phyloP scores from a whole-genome alignment of 1,140 invertebrate genomes.

The Drosophila navojoa region DNA sequence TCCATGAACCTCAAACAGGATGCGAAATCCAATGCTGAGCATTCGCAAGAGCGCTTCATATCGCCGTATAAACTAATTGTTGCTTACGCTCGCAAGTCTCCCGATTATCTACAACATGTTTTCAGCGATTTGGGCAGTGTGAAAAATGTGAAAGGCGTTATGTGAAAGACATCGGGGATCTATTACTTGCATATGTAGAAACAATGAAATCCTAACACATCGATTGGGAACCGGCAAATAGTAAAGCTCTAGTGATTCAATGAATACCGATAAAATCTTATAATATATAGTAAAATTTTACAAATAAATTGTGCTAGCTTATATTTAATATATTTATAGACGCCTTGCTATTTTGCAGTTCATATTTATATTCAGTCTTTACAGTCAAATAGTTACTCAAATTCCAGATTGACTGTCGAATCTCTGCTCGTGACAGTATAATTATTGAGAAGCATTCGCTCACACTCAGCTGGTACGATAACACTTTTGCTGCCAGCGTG shows the following conservation, averaged over 20 bases:
- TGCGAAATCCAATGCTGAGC: slow-evolving; percentile 46
- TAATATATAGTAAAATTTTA: no score
- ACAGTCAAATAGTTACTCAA: background rate
- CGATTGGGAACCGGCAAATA: no score
- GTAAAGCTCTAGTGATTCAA: no score
- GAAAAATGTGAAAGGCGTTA: slow-evolving; percentile 36
- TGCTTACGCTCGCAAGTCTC: slow-evolving; percentile 84
- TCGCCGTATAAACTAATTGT: slow-evolving; percentile 86
- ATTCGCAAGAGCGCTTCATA: slow-evolving; percentile 67
- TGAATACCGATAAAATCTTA: no score
- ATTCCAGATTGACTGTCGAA: background rate
- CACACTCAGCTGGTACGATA: background rate
- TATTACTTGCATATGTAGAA: background rate
- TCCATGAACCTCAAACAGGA: slow-evolving; percentile 84
- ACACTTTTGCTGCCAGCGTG: slow-evolving; percentile 23
- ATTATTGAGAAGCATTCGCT: slow-evolving; percentile 56
- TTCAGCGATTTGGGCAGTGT: slow-evolving; percentile 19
- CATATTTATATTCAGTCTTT: no score
- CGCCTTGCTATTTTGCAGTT: background rate
- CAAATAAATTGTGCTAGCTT: no score
- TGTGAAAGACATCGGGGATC: background rate
- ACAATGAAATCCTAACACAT: no score
- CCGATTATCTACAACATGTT: slow-evolving; percentile 84
- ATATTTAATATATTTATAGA: background rate
- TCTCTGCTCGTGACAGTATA: slow-evolving; percentile 72